phyloP scores from a whole-genome alignment of 2,888 invertebrate species.

The Agrochola lota region DNA sequence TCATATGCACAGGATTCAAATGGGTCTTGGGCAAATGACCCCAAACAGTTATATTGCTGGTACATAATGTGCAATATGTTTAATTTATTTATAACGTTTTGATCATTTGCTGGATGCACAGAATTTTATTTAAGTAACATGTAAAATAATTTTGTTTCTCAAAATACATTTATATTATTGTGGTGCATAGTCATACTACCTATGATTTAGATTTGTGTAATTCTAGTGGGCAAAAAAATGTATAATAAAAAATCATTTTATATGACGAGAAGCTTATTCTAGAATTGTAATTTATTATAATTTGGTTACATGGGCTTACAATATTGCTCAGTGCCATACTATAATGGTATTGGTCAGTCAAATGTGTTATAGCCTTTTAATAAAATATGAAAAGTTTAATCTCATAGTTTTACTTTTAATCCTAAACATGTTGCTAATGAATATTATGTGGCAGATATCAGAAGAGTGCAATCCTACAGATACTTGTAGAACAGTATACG shows the following conservation, averaged over 20 bases:
- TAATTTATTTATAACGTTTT: conserved; percentile 32
- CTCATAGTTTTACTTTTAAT: conserved; percentile 7
- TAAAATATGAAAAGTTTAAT: conserved; percentile 50
- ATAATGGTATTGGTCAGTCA: conserved; percentile 46
- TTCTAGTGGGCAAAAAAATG: conserved; percentile 44
- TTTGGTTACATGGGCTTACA: conserved; percentile 51
- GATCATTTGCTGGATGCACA: conserved; percentile 40
- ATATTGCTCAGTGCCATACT: conserved; percentile 63
- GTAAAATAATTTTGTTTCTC: conserved; percentile 28
- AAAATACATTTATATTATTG: conserved; percentile 24
- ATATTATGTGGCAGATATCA: background rate
- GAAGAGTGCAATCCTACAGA: background rate
- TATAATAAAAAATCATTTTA: conserved; percentile 56
- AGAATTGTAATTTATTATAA: conserved; percentile 61
- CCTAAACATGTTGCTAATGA: background rate
- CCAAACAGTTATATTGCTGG: conserved; percentile 77
- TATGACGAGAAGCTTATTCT: conserved; percentile 48
- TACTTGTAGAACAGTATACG: background rate
- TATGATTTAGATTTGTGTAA: conserved; percentile 38
- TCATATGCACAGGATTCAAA: conserved; percentile 97
- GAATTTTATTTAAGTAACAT: conserved; percentile 52
- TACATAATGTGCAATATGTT: conserved; percentile 68
- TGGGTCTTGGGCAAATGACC: conserved; percentile 91
- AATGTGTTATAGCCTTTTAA: conserved; percentile 53
- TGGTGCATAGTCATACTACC: conserved; percentile 54